Conservation (phyloP, 2,888 invertebrate genomes). For the Napeogenes sylphis region DNA sequence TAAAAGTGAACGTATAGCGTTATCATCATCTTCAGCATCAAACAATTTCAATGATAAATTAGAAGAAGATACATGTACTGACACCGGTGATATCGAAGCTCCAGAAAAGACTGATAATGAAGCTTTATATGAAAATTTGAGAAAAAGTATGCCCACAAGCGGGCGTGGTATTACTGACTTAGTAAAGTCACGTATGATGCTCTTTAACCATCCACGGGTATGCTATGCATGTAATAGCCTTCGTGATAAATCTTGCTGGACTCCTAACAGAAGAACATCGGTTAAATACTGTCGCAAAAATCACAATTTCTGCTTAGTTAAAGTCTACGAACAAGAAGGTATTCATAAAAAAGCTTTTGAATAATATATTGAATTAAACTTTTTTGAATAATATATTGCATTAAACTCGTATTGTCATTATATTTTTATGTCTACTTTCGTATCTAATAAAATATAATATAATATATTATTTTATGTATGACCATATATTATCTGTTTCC, state of each 20-base stretch:
- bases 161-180: constrained; percentile 39
- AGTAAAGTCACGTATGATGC: constrained; percentile 34
- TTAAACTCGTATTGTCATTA: no score
- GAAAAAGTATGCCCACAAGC: constrained; percentile 39
- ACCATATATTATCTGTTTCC: constrained; percentile 15
- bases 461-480: no score
- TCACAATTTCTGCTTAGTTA: constrained; percentile 53
- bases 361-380: no score
- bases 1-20: neutral
- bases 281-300: constrained; percentile 58
- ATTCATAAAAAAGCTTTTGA: constrained; percentile 24
- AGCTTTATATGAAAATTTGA: constrained; percentile 6
- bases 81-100: constrained; percentile 8
- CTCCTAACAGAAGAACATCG: constrained; percentile 51
- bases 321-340: constrained; percentile 48
- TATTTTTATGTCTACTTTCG: no score
- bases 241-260: constrained; percentile 51
- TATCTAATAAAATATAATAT: no score
- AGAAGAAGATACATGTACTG: constrained; percentile 3
- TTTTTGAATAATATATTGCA: no score
- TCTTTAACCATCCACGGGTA: constrained; percentile 44
- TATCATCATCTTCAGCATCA: neutral
- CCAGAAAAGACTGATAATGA: constrained; percentile 3
- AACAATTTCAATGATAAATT: neutral
- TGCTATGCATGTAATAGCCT: constrained; percentile 62